Evolutionary conservation across 2,888 invertebrate species (phyloP).

Genomic region (Laspeyria flexula): DNA sequence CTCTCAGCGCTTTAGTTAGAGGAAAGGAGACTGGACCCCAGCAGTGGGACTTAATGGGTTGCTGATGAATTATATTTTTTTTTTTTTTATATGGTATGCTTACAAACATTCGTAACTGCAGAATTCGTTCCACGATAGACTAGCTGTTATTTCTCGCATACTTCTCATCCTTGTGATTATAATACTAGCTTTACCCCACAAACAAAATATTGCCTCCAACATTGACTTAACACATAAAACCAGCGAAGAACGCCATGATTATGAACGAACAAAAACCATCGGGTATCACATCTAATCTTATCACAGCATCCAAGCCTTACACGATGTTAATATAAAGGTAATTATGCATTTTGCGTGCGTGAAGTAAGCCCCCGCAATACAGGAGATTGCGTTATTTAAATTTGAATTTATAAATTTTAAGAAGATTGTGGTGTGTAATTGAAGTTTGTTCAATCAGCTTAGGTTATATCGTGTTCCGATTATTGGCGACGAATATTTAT

Average conservation of each 20-base stretch:
- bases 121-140: no score
- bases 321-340: conserved; percentile 76
- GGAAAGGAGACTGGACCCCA: no score
- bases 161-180: no score
- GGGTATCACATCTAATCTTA: conserved; percentile 59
- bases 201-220: conserved; percentile 5
- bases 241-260: conserved; percentile 10
- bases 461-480: not conserved
- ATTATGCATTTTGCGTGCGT: conserved; percentile 78
- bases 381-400: conserved; percentile 59
- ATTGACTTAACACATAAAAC: conserved; percentile 18
- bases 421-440: conserved; percentile 2
- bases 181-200: no score
- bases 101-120: no score
- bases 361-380: conserved; percentile 63
- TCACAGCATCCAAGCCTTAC: conserved; percentile 36
- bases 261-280: conserved; percentile 49
- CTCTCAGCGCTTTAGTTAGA: no score
- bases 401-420: conserved; percentile 9
- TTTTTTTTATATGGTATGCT: no score
- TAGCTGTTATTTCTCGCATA: no score
- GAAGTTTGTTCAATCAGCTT: conserved; percentile 6
- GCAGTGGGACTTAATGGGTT: no score
- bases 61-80: no score
- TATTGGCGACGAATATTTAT: no score